These are phyloP conservation scores for Caenorhabditis becei DNA, from an alignment of 2,888 invertebrate species.

Conservation along the genomic window DNA sequence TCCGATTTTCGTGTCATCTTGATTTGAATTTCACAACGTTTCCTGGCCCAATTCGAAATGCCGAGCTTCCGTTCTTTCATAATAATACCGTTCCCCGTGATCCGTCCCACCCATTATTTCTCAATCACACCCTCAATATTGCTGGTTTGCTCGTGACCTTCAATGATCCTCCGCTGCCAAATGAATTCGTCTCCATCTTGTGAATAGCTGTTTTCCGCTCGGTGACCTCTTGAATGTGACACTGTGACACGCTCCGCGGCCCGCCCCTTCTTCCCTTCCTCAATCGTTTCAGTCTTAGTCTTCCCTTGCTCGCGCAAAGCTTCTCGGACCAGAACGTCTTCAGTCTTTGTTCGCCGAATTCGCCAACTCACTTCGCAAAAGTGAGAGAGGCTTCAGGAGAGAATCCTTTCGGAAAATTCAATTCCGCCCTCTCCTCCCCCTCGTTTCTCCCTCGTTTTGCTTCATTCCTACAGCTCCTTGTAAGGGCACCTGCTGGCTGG, in stretches of 20 bases:
- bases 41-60: conserved; percentile 14
- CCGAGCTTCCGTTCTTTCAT: background rate
- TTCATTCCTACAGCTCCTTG: conserved; percentile 24
- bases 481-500: conserved; percentile 61
- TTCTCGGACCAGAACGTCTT: background rate
- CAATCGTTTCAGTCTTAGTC: background rate
- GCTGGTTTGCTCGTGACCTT: background rate
- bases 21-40: background rate
- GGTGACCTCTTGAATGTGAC: conserved; percentile 3
- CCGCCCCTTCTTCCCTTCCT: background rate
- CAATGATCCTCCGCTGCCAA: conserved; percentile 4
- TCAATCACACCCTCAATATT: conserved; percentile 7
- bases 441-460: conserved; percentile 38
- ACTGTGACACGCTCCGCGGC: background rate
- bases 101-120: conserved; percentile 10
- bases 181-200: conserved; percentile 28
- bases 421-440: conserved; percentile 51
- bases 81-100: background rate
- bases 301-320: too few species aligned
- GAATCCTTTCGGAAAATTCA: conserved; percentile 46
- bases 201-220: background rate
- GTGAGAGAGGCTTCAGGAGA: conserved; percentile 21
- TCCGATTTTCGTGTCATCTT: background rate
- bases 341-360: background rate
- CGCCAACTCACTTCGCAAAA: background rate